Evolutionary conservation across 2,888 invertebrate genomes (phyloP).

Genomic region (Autographa pulchrina): DNA sequence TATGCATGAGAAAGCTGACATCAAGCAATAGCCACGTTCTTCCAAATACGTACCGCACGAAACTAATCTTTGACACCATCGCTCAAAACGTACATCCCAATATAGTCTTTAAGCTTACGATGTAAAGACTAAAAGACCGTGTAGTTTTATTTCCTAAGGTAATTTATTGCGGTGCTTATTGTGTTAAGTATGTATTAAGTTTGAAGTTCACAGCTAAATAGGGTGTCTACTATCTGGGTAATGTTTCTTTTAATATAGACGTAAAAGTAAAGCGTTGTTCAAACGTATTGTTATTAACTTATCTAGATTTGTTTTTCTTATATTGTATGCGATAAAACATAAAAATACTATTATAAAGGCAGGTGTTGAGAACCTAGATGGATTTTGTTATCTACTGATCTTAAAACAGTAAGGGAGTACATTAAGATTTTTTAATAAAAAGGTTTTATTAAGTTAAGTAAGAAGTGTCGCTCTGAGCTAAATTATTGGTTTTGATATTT

Average conservation of each 20-base stretch:
- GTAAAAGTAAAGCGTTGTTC: conserved; percentile 38
- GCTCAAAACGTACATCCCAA: conserved; percentile 24
- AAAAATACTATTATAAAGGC: background rate
- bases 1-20: conserved; percentile 49
- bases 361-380: conserved; percentile 1
- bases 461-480: background rate
- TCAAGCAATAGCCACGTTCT: conserved; percentile 44
- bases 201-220: conserved; percentile 51
- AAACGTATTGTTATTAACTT: conserved; percentile 3
- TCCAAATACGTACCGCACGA: conserved; percentile 54
- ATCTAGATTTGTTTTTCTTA: background rate
- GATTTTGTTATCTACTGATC: conserved; percentile 12
- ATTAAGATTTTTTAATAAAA: conserved; percentile 24
- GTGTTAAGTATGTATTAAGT: conserved; percentile 49
- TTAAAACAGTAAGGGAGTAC: background rate
- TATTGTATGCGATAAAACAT: background rate
- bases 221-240: conserved; percentile 22
- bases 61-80: conserved; percentile 54
- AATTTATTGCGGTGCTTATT: conserved; percentile 40
- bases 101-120: conserved; percentile 16
- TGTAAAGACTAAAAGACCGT: conserved; percentile 40
- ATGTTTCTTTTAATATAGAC: conserved; percentile 49
- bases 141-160: conserved; percentile 15
- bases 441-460: conserved; percentile 1
- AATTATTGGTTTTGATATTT: background rate